Percentiles rank a stretch among this genome's conserved stretches.
phyloP scores from a whole-genome alignment of 2,113 vertebrate species.

The Centropristis striata region DNA sequence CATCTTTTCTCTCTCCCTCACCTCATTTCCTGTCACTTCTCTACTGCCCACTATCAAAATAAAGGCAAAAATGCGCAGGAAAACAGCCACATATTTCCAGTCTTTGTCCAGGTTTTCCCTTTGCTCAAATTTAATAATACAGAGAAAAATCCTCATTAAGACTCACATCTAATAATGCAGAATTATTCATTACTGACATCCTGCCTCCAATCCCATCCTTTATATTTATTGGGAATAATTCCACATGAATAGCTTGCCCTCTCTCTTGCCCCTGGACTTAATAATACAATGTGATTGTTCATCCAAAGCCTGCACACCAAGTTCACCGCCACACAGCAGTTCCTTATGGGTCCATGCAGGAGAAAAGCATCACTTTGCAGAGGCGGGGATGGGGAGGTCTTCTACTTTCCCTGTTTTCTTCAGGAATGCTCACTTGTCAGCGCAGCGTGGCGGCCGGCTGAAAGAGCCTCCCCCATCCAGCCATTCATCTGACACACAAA shows the following conservation, averaged over 20 bases:
- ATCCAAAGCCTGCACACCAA: conserved; percentile 36
- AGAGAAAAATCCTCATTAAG: conserved; percentile 11
- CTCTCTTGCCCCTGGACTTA: conserved; percentile 26
- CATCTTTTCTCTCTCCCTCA: neutral
- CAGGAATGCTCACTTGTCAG: conserved; percentile 79
- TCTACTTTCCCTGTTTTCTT: conserved; percentile 21
- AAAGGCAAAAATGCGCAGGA: neutral
- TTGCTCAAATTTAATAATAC: conserved; percentile 15
- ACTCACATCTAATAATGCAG: conserved; percentile 15
- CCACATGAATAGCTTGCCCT: conserved; percentile 28
- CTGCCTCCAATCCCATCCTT: conserved; percentile 10
- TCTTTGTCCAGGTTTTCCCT: neutral
- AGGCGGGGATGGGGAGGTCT: conserved; percentile 25
- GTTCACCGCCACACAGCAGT: conserved; percentile 34
- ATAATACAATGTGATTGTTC: conserved; percentile 42
- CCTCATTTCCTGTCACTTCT: neutral
- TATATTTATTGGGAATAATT: conserved; percentile 1
- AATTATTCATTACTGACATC: conserved; percentile 26
- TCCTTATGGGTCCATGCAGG: conserved; percentile 18
- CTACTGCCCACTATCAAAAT: neutral
- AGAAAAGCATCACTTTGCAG: conserved; percentile 27
- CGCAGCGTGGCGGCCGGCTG: conserved; percentile 32
- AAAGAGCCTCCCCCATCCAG: conserved; percentile 47
- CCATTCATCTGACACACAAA: conserved; percentile 80
- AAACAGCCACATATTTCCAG: too few relatives aligned